phyloP scores from a whole-genome alignment of 2,113 vertebrate species.

The Hydrochoerus hydrochaeris region DNA sequence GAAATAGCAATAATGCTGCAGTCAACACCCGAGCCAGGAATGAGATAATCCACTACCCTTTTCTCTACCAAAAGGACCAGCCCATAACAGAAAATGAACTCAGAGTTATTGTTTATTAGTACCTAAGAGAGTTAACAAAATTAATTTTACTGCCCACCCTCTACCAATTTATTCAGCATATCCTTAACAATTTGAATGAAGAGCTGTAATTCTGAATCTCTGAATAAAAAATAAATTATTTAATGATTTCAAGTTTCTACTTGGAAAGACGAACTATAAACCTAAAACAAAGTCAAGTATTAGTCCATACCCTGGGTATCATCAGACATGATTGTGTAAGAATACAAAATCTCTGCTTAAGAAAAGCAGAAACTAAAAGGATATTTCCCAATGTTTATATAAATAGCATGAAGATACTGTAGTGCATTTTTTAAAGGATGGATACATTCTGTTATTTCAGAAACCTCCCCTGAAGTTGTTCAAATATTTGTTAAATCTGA shows the following conservation, averaged over 20 bases:
- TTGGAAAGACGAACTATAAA: background rate
- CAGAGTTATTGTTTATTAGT: no score
- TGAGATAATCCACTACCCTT: background rate
- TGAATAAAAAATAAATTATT: background rate
- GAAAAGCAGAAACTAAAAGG: no score
- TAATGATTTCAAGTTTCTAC: background rate
- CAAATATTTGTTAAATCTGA: background rate
- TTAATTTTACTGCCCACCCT: background rate
- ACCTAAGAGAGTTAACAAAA: background rate
- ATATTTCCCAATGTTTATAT: fast-evolving
- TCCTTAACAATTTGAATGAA: background rate
- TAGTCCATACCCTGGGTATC: fast-evolving
- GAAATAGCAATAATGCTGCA: background rate
- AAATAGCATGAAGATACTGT: background rate
- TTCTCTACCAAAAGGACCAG: background rate
- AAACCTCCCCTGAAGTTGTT: background rate
- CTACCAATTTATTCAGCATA: background rate
- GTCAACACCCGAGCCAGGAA: background rate
- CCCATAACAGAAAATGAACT: fast-evolving
- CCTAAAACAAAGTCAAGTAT: background rate
- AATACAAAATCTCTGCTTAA: fast-evolving
- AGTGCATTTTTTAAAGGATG: background rate
- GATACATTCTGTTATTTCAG: background rate
- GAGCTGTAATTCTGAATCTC: background rate
- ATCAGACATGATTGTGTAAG: no score